phyloP scores from a whole-genome alignment of 1,140 invertebrate genomes.

The Ceratina japonica region DNA sequence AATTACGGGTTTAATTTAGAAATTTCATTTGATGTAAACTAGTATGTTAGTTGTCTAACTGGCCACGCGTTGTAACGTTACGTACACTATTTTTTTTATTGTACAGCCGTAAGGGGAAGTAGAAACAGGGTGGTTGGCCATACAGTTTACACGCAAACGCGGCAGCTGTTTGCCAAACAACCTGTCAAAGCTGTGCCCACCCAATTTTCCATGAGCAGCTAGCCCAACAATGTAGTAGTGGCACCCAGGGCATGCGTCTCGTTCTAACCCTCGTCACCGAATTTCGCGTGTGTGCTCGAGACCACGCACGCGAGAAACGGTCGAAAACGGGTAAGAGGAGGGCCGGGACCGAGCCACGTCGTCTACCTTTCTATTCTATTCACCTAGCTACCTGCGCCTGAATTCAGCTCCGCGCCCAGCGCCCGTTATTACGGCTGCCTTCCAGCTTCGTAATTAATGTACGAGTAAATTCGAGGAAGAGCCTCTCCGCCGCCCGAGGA shows the following conservation, averaged over 20 bases:
- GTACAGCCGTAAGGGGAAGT: conserved; percentile 47
- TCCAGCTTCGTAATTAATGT: conserved; percentile 45
- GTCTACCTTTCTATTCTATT: conserved; percentile 57
- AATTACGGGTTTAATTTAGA: too few species aligned
- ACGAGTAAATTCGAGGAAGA: conserved; percentile 39
- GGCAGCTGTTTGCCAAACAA: conserved; percentile 67
- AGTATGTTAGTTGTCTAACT: too few species aligned
- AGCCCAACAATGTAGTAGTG: conserved; percentile 66
- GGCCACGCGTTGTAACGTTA: too few species aligned
- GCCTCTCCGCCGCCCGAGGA: neutral
- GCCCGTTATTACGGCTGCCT: conserved; percentile 47
- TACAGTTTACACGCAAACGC: conserved; percentile 62
- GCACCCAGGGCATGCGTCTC: conserved; percentile 26
- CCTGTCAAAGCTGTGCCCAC: conserved; percentile 69
- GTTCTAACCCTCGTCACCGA: neutral
- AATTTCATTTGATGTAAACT: too few species aligned
- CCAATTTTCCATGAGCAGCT: conserved; percentile 68
- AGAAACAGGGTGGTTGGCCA: conserved; percentile 37
- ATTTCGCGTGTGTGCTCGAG: neutral
- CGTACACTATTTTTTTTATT: conserved; percentile 42
- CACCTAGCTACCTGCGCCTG: conserved; percentile 28
- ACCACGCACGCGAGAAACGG: conserved; percentile 34
- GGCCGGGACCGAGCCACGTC: neutral
- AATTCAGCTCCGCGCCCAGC: conserved; percentile 40
- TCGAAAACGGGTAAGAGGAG: neutral